Percentiles rank a stretch among this genome's conserved stretches.
These are phyloP conservation scores for Pristionchus fissidentatus DNA, from an alignment of 2,888 invertebrate species.

Conservation along the genomic window DNA sequence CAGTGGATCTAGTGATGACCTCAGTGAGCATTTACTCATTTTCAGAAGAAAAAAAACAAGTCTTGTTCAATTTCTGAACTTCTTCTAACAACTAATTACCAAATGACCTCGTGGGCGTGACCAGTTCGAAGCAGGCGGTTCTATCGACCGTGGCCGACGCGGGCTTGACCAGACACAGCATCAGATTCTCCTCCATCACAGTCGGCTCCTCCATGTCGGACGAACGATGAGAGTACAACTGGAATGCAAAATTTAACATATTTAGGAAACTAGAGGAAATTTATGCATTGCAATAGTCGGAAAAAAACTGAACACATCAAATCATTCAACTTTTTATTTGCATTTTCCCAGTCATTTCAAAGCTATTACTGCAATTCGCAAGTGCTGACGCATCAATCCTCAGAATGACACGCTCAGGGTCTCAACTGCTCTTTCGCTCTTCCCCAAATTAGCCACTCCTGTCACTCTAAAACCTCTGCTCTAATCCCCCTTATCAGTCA, in stretches of 20 bases:
- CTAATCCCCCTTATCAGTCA: too few relatives aligned
- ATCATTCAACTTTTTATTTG: too few relatives aligned
- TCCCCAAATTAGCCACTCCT: too few relatives aligned
- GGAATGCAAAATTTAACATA: slow-evolving; percentile 38
- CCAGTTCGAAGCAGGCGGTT: slow-evolving; percentile 94
- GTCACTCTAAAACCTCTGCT: too few relatives aligned
- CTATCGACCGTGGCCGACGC: slow-evolving; percentile 88
- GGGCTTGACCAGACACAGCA: slow-evolving; percentile 92
- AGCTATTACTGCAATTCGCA: too few relatives aligned
- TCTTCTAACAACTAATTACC: background rate
- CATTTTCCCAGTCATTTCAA: too few relatives aligned
- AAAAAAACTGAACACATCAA: background rate
- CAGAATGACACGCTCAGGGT: too few relatives aligned
- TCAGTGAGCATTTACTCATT: too few relatives aligned
- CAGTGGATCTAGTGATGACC: too few relatives aligned
- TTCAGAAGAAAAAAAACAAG: too few relatives aligned
- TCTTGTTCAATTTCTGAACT: background rate
- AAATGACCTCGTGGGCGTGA: slow-evolving; percentile 90
- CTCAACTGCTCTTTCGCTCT: too few relatives aligned
- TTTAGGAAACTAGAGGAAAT: background rate
- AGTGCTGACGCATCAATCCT: too few relatives aligned
- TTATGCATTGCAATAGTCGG: background rate
- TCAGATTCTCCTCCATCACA: slow-evolving; percentile 96
- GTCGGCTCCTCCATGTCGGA: slow-evolving; percentile 78
- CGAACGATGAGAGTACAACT: slow-evolving; percentile 71